Evolutionary conservation across 2,797 vertebrate species (phyloP), one percentile per base, ranked within the genome.

Genomic region (Buphagus erythrorhynchus): DNA sequence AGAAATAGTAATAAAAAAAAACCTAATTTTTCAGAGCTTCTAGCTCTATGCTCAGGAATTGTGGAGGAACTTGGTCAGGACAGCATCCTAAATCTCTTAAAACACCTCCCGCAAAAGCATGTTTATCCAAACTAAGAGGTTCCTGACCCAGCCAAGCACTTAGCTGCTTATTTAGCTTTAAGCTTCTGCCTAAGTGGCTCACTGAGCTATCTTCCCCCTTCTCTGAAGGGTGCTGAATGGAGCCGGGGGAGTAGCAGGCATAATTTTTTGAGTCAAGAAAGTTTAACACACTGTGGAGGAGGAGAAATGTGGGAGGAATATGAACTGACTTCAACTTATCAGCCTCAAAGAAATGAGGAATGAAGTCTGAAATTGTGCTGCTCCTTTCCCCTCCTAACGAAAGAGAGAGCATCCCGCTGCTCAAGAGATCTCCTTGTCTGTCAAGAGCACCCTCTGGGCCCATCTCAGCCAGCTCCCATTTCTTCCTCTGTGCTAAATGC

Each of bases 251-350:
- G 71, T 54, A 69, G 35, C 63, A 67, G 48, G 84, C 67, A 78
- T 36, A 17, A 31, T 66, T 76, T 93, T 86, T 92, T 52, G 52
- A 90, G 66, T 78, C 61, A 86, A 68, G 61, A 66, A 94, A 59
- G 35, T 88, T 95, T 95, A 95, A 84, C 2, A 8, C 69, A 76
- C 14, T 0, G 6, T 62, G 74, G 86, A 86, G 95, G 93, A 94
- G 67, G 86, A 92, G 59, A 93, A 88, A 78, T 25, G 87, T 95
- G 79, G 95, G 94, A 95, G 88, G 91, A 75, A 93, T 93, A 48
- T 94, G 91, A 91, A 91, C 90, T 76, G 76, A 91, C 90, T 95
- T 96, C 85, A 95, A 91, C 79, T 94, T 78, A 65, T 21, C 48
- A 75, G 36, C 69, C 73, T 79, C 28, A 76, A 71, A 94, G 83